A percentile compares a stretch with the other conserved stretches of the same genome.
These are phyloP conservation scores for Pitangus sulphuratus DNA, from an alignment of 2,797 vertebrate species.

Conservation along the genomic window DNA sequence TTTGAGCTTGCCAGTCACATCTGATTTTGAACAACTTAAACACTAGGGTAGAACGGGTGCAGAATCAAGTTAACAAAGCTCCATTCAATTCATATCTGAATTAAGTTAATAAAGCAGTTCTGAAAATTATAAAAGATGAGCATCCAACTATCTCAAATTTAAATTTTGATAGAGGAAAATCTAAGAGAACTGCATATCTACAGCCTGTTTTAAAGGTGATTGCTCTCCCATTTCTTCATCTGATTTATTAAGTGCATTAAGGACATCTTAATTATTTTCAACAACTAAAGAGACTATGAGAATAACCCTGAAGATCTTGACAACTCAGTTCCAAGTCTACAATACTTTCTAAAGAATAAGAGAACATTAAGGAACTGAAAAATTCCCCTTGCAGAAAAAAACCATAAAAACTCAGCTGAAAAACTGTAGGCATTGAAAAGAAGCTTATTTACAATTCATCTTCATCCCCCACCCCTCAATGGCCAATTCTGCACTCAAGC, in stretches of 20 bases:
- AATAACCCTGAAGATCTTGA: neutral
- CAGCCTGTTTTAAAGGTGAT: neutral
- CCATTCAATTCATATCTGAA: neutral
- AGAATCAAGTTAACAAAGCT: neutral
- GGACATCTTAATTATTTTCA: neutral
- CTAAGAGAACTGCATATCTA: neutral
- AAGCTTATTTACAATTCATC: neutral
- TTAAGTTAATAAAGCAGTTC: neutral
- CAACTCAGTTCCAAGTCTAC: neutral
- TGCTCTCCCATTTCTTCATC: neutral
- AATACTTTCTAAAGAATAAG: neutral
- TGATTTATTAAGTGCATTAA: neutral
- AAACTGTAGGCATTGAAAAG: neutral
- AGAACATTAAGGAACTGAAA: neutral
- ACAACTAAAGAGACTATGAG: neutral
- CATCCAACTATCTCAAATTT: neutral
- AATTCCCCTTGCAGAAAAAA: neutral
- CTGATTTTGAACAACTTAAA: neutral
- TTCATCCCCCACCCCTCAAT: neutral
- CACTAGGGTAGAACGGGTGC: neutral
- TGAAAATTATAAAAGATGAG: neutral
- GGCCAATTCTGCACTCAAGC: neutral
- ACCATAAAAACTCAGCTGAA: neutral
- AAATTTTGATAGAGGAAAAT: neutral
- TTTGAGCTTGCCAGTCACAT: neutral